These are phyloP conservation scores for Mustela nigripes DNA, from an alignment of 2,113 vertebrate genomes.

Conservation along the genomic window DNA sequence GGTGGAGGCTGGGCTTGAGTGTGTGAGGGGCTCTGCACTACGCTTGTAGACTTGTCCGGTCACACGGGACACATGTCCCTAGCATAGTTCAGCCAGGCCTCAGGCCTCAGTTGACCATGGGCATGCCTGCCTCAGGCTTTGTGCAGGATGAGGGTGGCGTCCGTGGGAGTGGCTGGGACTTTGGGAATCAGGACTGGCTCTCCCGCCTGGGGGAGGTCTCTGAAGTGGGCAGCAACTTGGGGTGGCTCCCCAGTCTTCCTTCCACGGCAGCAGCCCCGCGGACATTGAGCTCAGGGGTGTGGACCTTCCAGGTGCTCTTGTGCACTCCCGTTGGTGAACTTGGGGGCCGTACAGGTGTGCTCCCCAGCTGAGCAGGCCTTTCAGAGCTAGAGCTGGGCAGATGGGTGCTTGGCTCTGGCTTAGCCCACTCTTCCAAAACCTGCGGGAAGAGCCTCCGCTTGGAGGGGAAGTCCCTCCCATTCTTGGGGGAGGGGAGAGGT, in stretches of 20 bases:
- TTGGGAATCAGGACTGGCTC: not conserved
- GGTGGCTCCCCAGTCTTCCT: not conserved
- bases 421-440: no score
- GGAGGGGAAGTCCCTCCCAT: not conserved
- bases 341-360: not conserved
- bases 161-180: not conserved
- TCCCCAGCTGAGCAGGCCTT: not conserved
- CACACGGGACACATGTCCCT: not conserved
- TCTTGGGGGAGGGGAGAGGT: not conserved
- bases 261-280: no score
- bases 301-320: fast-evolving
- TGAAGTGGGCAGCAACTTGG: not conserved
- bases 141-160: fast-evolving
- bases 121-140: not conserved
- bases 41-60: not conserved
- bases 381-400: not conserved
- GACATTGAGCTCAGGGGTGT: not conserved
- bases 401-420: not conserved
- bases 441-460: not conserved
- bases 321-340: no score
- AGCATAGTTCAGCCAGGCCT: not conserved
- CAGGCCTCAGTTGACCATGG: not conserved
- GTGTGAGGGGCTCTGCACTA: not conserved
- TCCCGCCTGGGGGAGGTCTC: no score
- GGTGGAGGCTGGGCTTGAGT: not conserved